Evolutionary conservation across 2,888 invertebrate genomes (phyloP).

Genomic region (Amaurobius ferox): DNA sequence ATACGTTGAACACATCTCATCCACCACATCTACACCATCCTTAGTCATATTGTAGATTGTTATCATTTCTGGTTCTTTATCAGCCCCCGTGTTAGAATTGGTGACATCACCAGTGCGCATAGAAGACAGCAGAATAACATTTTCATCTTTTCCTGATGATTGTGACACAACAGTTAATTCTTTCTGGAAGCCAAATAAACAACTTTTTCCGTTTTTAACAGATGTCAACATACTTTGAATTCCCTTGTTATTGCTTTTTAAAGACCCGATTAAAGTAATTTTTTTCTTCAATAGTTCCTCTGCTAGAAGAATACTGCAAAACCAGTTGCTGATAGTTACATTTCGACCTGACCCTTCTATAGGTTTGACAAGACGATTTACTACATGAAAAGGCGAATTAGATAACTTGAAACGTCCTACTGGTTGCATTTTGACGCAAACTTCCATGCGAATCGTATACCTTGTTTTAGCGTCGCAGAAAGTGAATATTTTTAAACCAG

Average conservation of each 20-base stretch:
- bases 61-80: conserved; percentile 37
- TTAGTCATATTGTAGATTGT: conserved; percentile 27
- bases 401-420: too few species aligned
- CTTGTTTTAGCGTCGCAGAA: too few species aligned
- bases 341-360: background rate
- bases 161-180: conserved; percentile 21
- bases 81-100: background rate
- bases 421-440: too few species aligned
- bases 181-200: background rate
- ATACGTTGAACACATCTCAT: background rate
- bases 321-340: conserved; percentile 26
- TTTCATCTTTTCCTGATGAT: conserved; percentile 21
- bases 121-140: conserved; percentile 30
- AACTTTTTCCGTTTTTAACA: conserved; percentile 9
- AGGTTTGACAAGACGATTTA: background rate
- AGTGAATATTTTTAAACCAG: too few species aligned
- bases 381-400: too few species aligned
- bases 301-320: too few species aligned
- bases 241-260: conserved; percentile 30
- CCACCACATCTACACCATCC: conserved; percentile 31
- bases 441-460: too few species aligned
- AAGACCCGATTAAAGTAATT: conserved; percentile 35
- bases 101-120: conserved; percentile 30
- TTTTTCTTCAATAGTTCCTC: too few species aligned
- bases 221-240: conserved; percentile 34